These are phyloP conservation scores for Macropus fuliginosus DNA, from an alignment of 2,797 vertebrate genomes.

Conservation along the genomic window DNA sequence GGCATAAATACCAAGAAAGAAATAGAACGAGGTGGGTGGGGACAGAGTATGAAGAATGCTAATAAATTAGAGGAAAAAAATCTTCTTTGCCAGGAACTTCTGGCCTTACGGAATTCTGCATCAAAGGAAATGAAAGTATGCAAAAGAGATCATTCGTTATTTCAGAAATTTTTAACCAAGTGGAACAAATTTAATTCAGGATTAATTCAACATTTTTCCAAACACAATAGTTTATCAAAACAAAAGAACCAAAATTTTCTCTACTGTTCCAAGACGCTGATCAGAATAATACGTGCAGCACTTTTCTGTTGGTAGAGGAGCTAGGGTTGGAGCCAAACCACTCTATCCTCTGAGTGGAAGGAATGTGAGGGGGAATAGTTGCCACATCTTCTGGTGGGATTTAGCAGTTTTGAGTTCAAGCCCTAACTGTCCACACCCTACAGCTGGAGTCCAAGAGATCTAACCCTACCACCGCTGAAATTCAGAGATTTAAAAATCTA, in stretches of 20 bases:
- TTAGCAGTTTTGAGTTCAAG: background rate
- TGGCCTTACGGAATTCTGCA: background rate
- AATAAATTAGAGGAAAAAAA: background rate
- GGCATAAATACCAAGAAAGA: constrained; percentile 17
- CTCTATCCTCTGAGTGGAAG: background rate
- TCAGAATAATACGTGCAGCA: background rate
- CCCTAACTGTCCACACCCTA: background rate
- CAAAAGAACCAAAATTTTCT: background rate
- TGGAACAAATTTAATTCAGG: constrained; percentile 1
- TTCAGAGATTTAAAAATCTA: background rate
- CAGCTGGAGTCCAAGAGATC: background rate
- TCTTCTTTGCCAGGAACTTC: background rate
- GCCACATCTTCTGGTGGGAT: background rate
- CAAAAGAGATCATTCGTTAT: background rate
- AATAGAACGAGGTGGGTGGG: background rate
- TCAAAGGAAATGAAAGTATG: constrained; percentile 12
- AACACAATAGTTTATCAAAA: background rate
- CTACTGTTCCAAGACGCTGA: background rate
- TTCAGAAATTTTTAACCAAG: constrained; percentile 24
- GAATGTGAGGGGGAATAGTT: background rate
- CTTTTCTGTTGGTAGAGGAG: background rate
- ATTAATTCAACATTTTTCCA: background rate
- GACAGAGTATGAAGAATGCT: background rate
- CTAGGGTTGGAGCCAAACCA: background rate
- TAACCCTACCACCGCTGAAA: background rate